Evolutionary conservation across 2,797 vertebrate genomes (phyloP).

Genomic region (Euphonia xanthogaster): DNA sequence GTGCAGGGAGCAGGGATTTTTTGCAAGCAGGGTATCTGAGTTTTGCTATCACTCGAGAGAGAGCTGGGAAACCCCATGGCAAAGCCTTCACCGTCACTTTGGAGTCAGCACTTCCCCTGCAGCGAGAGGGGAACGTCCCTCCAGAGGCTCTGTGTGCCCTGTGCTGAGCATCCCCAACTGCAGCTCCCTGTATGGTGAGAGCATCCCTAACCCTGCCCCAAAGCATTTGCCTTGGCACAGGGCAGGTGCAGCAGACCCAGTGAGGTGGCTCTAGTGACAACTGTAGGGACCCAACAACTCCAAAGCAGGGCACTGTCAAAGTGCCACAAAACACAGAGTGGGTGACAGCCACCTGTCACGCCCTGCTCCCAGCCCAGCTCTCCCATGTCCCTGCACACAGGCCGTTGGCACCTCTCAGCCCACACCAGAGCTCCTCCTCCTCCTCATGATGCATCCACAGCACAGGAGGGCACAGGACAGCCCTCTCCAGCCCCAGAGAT

Average conservation of each 20-base stretch:
- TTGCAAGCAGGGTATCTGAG: neutral
- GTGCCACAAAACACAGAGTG: neutral
- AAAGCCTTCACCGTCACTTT: neutral
- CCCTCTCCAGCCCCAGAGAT: neutral
- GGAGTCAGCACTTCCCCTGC: conserved; percentile 53
- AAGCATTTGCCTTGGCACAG: neutral
- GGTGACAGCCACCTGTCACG: rapidly evolving
- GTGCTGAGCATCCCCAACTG: neutral
- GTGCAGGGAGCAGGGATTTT: conserved; percentile 54
- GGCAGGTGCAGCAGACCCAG: rapidly evolving
- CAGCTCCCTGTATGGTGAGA: rapidly evolving
- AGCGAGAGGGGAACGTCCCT: conserved; percentile 10
- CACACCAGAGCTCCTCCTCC: neutral
- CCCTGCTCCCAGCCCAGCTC: neutral
- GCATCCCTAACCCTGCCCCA: neutral
- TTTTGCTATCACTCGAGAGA: conserved; percentile 54
- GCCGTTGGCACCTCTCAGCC: neutral
- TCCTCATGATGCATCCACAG: neutral
- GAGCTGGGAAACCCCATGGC: conserved; percentile 46
- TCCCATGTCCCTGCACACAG: rapidly evolving
- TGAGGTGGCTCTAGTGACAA: neutral
- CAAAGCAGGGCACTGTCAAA: neutral
- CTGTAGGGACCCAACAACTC: neutral
- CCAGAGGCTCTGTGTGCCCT: neutral
- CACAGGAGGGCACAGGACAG: neutral